These are phyloP conservation scores for Chrysolina oricalcia DNA, from an alignment of 2,888 invertebrate genomes.

Conservation along the genomic window DNA sequence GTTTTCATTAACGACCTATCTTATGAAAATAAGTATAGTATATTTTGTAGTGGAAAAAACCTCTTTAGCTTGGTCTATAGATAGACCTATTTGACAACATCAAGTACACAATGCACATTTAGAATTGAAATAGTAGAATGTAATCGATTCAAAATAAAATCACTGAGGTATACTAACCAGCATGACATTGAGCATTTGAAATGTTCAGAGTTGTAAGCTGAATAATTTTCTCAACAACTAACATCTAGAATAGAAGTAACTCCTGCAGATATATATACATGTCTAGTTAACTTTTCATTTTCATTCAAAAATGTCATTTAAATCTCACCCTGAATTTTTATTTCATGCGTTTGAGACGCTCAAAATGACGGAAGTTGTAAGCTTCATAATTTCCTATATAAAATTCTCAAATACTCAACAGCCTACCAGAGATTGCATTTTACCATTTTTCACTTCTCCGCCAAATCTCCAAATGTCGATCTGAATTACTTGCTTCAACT, in stretches of 20 bases:
- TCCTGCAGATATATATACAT: constrained; percentile 22
- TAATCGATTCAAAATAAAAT: neutral
- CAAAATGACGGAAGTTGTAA: neutral
- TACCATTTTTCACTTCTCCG: neutral
- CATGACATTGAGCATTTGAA: neutral
- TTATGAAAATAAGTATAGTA: no score
- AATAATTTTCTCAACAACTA: constrained; percentile 34
- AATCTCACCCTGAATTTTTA: constrained; percentile 36
- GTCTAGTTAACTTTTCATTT: neutral
- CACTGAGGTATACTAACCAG: neutral
- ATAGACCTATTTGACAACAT: no score
- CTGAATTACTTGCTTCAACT: no score
- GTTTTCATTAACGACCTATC: no score
- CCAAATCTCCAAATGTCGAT: no score
- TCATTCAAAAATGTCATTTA: constrained; percentile 25
- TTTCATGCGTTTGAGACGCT: constrained; percentile 25
- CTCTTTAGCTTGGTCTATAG: no score
- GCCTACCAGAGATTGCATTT: constrained; percentile 12
- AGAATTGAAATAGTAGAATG: neutral
- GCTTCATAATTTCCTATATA: constrained; percentile 10
- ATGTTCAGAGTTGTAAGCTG: neutral
- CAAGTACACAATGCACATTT: no score
- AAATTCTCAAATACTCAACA: constrained; percentile 9
- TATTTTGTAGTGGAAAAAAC: no score
- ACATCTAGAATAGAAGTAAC: constrained; percentile 32